These are phyloP conservation scores for Gymnocypris eckloni DNA, from an alignment of 2,797 vertebrate species.

Conservation along the genomic window DNA sequence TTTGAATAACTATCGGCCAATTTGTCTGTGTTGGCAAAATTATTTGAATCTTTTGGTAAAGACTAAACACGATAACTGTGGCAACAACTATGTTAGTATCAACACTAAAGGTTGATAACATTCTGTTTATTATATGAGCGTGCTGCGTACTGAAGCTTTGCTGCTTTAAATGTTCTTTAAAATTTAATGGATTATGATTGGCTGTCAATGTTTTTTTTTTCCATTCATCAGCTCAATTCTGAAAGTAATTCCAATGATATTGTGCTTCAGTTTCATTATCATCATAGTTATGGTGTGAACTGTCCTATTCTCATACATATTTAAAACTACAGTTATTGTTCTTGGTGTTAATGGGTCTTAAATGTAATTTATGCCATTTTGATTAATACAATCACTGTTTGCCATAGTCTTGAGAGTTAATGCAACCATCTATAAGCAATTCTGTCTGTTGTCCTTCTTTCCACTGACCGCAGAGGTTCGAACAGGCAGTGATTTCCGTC, in stretches of 20 bases:
- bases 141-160: too few species aligned
- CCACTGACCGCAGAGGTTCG: slow-evolving; percentile 52
- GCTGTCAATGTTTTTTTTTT: background rate
- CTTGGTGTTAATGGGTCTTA: background rate
- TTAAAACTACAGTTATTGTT: background rate
- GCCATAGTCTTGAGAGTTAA: background rate
- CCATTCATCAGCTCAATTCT: background rate
- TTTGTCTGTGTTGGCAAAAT: too few species aligned
- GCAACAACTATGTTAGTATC: background rate
- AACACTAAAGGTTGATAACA: background rate
- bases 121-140: background rate
- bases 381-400: background rate
- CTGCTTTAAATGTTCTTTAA: background rate
- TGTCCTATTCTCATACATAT: background rate
- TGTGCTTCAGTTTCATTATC: background rate
- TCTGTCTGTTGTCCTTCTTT: background rate
- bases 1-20: too few species aligned
- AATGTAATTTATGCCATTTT: background rate
- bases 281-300: background rate
- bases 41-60: too few species aligned
- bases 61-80: background rate
- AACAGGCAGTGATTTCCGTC: slow-evolving; percentile 61
- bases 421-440: background rate
- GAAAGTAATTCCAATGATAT: background rate
- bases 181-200: background rate